These are phyloP conservation scores for Hesperia comma DNA, from an alignment of 2,888 invertebrate species.

Conservation along the genomic window DNA sequence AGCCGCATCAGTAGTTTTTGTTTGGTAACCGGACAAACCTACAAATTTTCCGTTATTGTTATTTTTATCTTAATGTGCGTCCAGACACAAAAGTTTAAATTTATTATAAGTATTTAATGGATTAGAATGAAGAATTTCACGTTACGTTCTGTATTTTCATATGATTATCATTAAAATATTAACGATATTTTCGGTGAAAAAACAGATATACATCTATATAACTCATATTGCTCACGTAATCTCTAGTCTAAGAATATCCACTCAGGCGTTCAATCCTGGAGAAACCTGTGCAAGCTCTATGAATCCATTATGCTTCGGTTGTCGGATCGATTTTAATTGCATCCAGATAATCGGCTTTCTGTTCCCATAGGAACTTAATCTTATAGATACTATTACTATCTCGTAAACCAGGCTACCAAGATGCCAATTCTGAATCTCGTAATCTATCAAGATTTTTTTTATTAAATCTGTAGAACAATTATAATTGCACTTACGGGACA, in stretches of 20 bases:
- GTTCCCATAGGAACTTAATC: conserved; percentile 34
- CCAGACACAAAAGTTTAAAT: too few species aligned
- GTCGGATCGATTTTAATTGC: conserved; percentile 38
- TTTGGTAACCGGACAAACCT: too few species aligned
- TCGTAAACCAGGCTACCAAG: background rate
- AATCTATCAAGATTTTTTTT: background rate
- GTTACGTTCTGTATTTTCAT: too few species aligned
- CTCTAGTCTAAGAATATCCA: conserved; percentile 18
- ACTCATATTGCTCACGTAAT: conserved; percentile 4
- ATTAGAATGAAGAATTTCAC: too few species aligned
- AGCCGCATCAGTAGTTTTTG: too few species aligned
- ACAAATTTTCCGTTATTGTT: too few species aligned
- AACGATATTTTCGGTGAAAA: background rate
- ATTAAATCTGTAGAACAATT: conserved; percentile 10
- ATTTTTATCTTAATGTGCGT: too few species aligned
- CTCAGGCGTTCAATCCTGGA: conserved; percentile 6
- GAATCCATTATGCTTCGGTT: conserved; percentile 36
- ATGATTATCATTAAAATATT: background rate
- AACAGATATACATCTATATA: background rate
- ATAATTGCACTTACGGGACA: too few species aligned
- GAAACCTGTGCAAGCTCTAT: conserved; percentile 31
- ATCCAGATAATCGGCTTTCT: conserved; percentile 37
- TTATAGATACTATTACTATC: conserved; percentile 28
- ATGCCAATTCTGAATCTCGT: background rate
- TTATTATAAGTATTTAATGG: too few species aligned